Conservation (phyloP, 1,140 invertebrate species). For the Drosophila albomicans region DNA sequence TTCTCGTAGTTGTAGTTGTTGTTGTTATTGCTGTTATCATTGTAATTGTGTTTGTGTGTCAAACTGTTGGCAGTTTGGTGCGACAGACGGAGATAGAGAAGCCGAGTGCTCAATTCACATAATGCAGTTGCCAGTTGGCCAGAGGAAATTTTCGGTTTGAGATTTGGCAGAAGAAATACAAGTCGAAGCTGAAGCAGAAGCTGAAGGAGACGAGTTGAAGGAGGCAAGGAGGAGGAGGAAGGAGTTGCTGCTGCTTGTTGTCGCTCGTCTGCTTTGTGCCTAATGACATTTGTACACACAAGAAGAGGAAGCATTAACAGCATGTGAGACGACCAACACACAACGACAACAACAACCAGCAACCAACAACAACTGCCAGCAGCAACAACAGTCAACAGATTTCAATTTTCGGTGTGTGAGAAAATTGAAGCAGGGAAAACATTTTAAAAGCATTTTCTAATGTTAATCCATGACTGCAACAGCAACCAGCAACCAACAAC, state of each 20-base stretch:
- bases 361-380: slow-evolving; percentile 25
- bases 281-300: slow-evolving; percentile 78
- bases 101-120: slow-evolving; percentile 19
- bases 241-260: slow-evolving; percentile 29
- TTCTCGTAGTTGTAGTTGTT: slow-evolving; percentile 21
- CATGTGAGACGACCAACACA: slow-evolving; percentile 39
- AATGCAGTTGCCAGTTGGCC: slow-evolving; percentile 65
- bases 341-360: slow-evolving; percentile 24
- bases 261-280: slow-evolving; percentile 55
- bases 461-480: slow-evolving; percentile 43
- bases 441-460: slow-evolving; percentile 64
- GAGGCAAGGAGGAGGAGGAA: background rate
- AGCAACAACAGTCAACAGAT: slow-evolving; percentile 43
- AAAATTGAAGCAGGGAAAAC: slow-evolving; percentile 43
- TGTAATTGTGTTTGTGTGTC: slow-evolving; percentile 82
- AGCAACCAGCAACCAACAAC: background rate
- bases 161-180: slow-evolving; percentile 21
- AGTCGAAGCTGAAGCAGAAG: background rate
- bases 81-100: slow-evolving; percentile 17
- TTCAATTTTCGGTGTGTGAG: slow-evolving; percentile 49
- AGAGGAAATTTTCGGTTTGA: slow-evolving; percentile 42
- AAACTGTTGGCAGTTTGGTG: slow-evolving; percentile 65
- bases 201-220: too few species aligned
- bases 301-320: slow-evolving; percentile 43
- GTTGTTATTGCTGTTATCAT: slow-evolving; percentile 49